Evolutionary conservation across 2,113 vertebrate species (phyloP), one percentile per base, ranked within the genome.

Genomic region (Mesitornis unicolor): DNA sequence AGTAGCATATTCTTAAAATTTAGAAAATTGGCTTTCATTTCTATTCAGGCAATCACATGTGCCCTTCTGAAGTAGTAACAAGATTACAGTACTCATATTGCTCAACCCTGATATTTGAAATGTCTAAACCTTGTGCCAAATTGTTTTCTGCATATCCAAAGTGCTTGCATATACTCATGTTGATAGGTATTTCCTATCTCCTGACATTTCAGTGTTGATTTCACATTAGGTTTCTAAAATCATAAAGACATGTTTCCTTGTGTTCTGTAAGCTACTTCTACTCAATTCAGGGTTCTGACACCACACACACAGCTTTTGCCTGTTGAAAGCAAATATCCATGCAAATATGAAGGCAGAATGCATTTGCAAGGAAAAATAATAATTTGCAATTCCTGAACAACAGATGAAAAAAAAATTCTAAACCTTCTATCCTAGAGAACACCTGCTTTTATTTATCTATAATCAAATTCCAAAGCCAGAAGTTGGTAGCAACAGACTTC

Each of bases 141-240:
- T 91, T 84, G 88, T 74, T 93, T 93, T 65, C 56, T 82, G 63
- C 61, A 54, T 79, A 85, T 64, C 74, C 25, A 42, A 88, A 89
- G 50, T 77, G 70, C 40, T 50, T 74, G 53, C 80, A 80, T 35
- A 69, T 25, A 38, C 54, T 85, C 82, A 61, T 20, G 71, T 47
- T 42, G 36, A 94, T 60, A 93, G 50, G 59, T 94, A n/a, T 76
- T 79, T 61, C 93, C 95, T 84, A 70, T 79, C 77, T 94, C 53
- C 56, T 94, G 95, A 71, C 76, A 84, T 76, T 91, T 78, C 59
- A 43, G 57, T 38, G 43, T 57, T 87, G 29, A 70, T 70, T 77
- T 64, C 56, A 80, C 56, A 68, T 87, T 76, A 90, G 50, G 38
- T 79, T 87, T 90, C 90, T 89, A 85, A 93, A 94, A 75, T 42